Evolutionary conservation across 2,113 vertebrate species (phyloP), one percentile per base, ranked within the genome.

Genomic region (Pomatorhinus ruficollis): DNA sequence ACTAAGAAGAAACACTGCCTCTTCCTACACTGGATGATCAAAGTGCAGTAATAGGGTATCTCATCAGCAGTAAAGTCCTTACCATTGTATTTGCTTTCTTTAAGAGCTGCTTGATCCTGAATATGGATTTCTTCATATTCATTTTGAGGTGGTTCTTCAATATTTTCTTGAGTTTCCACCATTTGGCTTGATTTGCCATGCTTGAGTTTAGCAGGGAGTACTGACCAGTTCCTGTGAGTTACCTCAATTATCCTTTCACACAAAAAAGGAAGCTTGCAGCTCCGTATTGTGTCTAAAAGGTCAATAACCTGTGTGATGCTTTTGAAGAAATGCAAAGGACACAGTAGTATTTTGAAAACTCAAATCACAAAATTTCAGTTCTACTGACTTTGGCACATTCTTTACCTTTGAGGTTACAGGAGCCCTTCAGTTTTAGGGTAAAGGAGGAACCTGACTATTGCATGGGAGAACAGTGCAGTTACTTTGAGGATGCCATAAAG

Each of bases 251-350:
- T 97, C 72, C 84, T 98, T 93, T 99, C 99, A 96, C 99, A 99
- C 47, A 98, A 77, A 42, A 99, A 94, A 53, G 98, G 97, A 59
- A 99, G 97, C 24, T 80, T 86, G 60, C 90, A 96, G 70, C 95
- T 98, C 47, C 96, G 98, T 64, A 99, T 95, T 63, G 97, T 98
- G 90, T 99, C 98, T 96, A 99, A 93, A 79, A 99, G 97, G 83
- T 99, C 98, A 53, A 98, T 96, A 90, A 99, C 98, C 98, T 99
- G 99, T 21, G 99, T 99, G 92, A 99, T 98, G 68, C 99, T 99
- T 95, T 96, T 64, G 88, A 96, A 97, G 94, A 97, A 95, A 95
- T 30, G 61, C 87, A 97, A 96, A 94, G 75, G 75, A 47, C 42
- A 85, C 69, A 82, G 69, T 54, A 86, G 30, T 47, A 89, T 44